Evolutionary conservation across 2,113 vertebrate genomes (phyloP).

Genomic region (Coptodon rendalli): DNA sequence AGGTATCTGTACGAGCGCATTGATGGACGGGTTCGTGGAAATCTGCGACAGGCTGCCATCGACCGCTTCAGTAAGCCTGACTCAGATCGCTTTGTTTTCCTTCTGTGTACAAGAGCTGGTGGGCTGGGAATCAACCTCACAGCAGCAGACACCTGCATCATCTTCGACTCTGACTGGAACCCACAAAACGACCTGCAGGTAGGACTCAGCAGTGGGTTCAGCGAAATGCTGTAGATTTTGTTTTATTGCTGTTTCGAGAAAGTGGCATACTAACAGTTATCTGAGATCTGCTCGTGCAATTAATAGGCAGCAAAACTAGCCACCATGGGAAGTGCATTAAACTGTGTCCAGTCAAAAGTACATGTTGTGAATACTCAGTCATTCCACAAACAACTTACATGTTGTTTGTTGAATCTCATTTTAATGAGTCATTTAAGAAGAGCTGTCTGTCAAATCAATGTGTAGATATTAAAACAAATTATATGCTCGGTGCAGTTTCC

Average conservation of each 20-base stretch:
- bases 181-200: conserved; percentile 98
- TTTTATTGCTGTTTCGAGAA: neutral
- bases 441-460: neutral
- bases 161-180: conserved; percentile 99
- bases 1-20: conserved; percentile 97
- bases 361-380: neutral
- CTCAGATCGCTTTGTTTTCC: conserved; percentile 96
- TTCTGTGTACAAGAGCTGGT: conserved; percentile 93
- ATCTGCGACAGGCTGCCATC: conserved; percentile 93
- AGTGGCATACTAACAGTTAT: neutral
- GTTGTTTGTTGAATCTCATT: neutral
- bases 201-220: neutral
- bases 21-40: conserved; percentile 93
- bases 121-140: conserved; percentile 97
- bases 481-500: neutral
- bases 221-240: neutral
- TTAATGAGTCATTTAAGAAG: neutral
- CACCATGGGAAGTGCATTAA: neutral
- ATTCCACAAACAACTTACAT: neutral
- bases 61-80: conserved; percentile 98
- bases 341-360: neutral
- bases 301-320: neutral
- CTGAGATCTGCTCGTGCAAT: neutral
- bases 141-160: conserved; percentile 97
- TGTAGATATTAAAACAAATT: neutral